A percentile compares a stretch with the other conserved stretches of the same genome.
Conservation (phyloP, 2,888 invertebrate genomes). For the Ochropacha duplaris region DNA sequence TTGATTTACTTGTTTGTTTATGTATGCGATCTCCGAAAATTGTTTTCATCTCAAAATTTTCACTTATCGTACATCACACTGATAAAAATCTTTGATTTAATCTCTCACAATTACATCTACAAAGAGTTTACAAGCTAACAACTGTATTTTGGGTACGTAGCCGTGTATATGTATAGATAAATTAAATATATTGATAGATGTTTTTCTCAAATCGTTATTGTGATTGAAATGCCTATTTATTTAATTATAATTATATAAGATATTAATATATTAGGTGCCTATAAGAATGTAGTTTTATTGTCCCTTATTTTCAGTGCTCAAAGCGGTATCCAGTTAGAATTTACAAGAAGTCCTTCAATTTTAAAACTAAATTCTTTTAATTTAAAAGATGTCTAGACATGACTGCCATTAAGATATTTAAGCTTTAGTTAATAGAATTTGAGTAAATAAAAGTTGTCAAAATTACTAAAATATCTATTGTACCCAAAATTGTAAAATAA, state of each 20-base stretch:
- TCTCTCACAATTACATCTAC: background rate
- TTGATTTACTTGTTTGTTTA: background rate
- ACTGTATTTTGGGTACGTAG: background rate
- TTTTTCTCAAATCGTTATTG: constrained; percentile 22
- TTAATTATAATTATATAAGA: constrained; percentile 7
- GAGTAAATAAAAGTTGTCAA: too few species aligned
- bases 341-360: too few species aligned
- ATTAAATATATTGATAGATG: constrained; percentile 15
- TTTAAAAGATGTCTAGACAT: too few species aligned
- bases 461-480: too few species aligned
- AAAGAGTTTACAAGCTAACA: background rate
- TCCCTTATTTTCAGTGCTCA: background rate
- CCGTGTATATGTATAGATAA: constrained; percentile 10
- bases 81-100: background rate
- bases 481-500: too few species aligned
- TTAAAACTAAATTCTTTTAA: too few species aligned
- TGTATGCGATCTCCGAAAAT: background rate
- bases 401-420: too few species aligned
- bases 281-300: background rate
- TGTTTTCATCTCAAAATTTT: background rate
- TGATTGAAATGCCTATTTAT: constrained; percentile 24
- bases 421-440: too few species aligned
- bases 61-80: background rate
- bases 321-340: too few species aligned
- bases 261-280: constrained; percentile 2